phyloP scores from a whole-genome alignment of 1,140 invertebrate genomes.

The Pararge aegeria region DNA sequence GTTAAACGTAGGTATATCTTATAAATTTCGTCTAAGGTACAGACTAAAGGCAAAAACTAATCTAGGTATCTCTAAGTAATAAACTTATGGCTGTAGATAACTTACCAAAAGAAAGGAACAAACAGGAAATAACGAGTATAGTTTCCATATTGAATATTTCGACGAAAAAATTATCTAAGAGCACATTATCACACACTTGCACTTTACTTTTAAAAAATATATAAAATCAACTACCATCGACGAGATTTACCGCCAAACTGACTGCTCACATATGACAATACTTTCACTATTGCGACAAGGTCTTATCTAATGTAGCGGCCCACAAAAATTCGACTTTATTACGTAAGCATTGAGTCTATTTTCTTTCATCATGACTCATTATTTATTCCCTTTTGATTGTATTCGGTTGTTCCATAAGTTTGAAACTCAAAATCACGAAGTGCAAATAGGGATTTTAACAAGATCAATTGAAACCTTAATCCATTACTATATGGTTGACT shows the following conservation, averaged over 20 bases:
- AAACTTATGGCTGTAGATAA: constrained; percentile 8
- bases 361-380: constrained; percentile 37
- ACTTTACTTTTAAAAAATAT: constrained; percentile 26
- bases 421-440: constrained; percentile 37
- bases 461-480: constrained; percentile 21
- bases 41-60: too few species aligned
- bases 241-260: constrained; percentile 64
- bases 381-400: constrained; percentile 22
- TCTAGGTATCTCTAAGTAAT: too few species aligned
- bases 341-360: constrained; percentile 30
- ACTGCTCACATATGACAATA: constrained; percentile 44
- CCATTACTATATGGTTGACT: constrained; percentile 7
- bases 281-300: constrained; percentile 58
- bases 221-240: constrained; percentile 44
- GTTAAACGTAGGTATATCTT: too few species aligned
- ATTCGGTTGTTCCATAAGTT: constrained; percentile 28
- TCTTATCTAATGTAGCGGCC: constrained; percentile 32
- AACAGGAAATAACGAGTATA: constrained; percentile 32
- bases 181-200: constrained; percentile 25
- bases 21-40: too few species aligned
- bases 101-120: constrained; percentile 59
- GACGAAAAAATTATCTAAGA: constrained; percentile 18
- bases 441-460: not conserved
- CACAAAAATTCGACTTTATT: constrained; percentile 33
- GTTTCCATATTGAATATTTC: constrained; percentile 39